Evolutionary conservation across 2,797 vertebrate genomes (phyloP).

Genomic region (Paramormyrops hopkinsi): DNA sequence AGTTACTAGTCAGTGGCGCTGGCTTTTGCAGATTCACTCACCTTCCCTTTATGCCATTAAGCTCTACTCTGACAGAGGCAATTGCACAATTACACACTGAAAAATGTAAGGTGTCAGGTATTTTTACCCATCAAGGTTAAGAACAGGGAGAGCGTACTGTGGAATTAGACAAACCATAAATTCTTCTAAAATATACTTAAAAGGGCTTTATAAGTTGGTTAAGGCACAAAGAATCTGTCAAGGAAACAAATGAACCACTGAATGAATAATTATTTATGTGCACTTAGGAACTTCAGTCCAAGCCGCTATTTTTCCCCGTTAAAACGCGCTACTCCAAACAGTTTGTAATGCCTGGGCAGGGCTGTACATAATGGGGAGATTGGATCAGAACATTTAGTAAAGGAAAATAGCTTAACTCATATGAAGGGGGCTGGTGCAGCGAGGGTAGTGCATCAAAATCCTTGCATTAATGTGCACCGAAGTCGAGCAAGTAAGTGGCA

Average conservation of each 20-base stretch:
- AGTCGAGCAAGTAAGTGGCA: not conserved
- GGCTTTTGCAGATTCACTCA: not conserved
- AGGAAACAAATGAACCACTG: not conserved
- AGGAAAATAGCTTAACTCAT: not conserved
- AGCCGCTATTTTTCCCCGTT: not conserved
- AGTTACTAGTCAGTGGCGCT: not conserved
- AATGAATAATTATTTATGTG: not conserved
- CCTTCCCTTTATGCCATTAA: not conserved
- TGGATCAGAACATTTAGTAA: not conserved
- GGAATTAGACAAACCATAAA: not conserved
- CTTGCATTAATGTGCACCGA: not conserved
- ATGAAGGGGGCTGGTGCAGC: not conserved
- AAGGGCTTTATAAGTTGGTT: not conserved
- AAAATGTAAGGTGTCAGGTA: not conserved
- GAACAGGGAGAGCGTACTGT: not conserved
- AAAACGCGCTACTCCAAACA: not conserved
- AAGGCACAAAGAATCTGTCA: not conserved
- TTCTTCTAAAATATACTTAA: not conserved
- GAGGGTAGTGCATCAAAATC: not conserved
- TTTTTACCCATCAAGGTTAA: not conserved
- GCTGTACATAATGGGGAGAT: not conserved
- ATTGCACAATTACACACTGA: slow-evolving; percentile 3
- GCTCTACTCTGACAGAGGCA: not conserved
- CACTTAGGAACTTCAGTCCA: not conserved
- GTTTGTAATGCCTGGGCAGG: not conserved